phyloP scores from a whole-genome alignment of 2,888 invertebrate species.

The Ophion ventricosus region DNA sequence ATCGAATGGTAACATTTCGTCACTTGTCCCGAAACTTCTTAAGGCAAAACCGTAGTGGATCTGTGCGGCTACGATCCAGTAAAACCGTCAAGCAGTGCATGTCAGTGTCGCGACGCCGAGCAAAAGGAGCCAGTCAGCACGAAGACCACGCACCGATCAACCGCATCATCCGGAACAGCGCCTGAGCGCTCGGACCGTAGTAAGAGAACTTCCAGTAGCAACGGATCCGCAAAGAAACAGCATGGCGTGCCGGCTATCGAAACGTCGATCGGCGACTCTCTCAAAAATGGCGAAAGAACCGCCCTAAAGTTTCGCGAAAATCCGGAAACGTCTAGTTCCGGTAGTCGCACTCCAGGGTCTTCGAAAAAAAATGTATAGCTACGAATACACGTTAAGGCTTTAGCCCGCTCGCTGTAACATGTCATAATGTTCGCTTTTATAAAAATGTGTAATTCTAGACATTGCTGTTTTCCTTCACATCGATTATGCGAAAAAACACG shows the following conservation, averaged over 20 bases:
- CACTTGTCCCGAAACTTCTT: too few relatives aligned
- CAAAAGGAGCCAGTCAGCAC: constrained; percentile 41
- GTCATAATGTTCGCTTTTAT: background rate
- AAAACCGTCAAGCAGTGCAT: constrained; percentile 67
- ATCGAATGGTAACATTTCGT: too few relatives aligned
- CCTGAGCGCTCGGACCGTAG: constrained; percentile 33
- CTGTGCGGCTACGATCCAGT: constrained; percentile 71
- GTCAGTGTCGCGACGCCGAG: constrained; percentile 58
- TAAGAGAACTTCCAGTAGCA: constrained; percentile 19
- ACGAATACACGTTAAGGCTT: background rate
- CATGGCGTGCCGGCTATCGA: background rate
- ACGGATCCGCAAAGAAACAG: constrained; percentile 4
- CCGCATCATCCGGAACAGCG: constrained; percentile 15
- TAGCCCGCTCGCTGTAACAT: background rate
- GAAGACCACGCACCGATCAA: constrained; percentile 45
- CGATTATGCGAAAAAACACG: too few relatives aligned
- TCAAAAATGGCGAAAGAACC: constrained; percentile 22
- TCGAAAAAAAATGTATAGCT: background rate
- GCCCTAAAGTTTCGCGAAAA: background rate
- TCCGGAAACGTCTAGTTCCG: background rate
- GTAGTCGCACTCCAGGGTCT: background rate
- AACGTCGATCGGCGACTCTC: background rate
- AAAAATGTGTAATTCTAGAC: background rate
- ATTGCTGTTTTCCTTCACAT: background rate
- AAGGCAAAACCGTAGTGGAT: constrained; percentile 67